phyloP scores from a whole-genome alignment of 2,888 invertebrate species.

The Noctua pronuba region DNA sequence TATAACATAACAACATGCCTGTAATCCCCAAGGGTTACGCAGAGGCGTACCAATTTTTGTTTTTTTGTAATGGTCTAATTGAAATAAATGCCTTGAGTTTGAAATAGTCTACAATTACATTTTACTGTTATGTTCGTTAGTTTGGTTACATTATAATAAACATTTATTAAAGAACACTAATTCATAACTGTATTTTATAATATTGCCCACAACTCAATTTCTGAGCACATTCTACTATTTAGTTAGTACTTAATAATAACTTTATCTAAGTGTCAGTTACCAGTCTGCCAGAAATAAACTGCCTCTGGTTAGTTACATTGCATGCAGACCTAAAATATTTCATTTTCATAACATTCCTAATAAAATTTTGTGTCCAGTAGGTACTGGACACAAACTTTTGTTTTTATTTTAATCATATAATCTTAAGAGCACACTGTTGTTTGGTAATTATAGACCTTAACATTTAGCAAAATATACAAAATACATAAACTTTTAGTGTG shows the following conservation, averaged over 20 bases:
- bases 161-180: neutral
- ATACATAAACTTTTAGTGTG: neutral
- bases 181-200: neutral
- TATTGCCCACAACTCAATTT: neutral
- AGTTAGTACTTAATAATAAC: neutral
- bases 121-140: neutral
- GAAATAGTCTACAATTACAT: too few relatives aligned
- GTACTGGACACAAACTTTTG: neutral
- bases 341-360: neutral
- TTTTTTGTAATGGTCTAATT: too few relatives aligned
- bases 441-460: neutral
- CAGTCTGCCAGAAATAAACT: neutral
- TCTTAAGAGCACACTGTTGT: neutral
- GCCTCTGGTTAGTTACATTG: neutral
- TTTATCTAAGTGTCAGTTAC: neutral
- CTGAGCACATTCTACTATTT: neutral
- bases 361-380: too few relatives aligned
- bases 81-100: too few relatives aligned
- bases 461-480: neutral
- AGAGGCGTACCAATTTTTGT: neutral
- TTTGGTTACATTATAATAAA: too few relatives aligned
- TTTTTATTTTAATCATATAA: neutral
- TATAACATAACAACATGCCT: neutral
- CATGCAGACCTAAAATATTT: neutral
- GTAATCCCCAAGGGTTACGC: neutral